Base-by-base conservation (phyloP, 2,797 vertebrate species). In the Spatula clypeata region DNA sequence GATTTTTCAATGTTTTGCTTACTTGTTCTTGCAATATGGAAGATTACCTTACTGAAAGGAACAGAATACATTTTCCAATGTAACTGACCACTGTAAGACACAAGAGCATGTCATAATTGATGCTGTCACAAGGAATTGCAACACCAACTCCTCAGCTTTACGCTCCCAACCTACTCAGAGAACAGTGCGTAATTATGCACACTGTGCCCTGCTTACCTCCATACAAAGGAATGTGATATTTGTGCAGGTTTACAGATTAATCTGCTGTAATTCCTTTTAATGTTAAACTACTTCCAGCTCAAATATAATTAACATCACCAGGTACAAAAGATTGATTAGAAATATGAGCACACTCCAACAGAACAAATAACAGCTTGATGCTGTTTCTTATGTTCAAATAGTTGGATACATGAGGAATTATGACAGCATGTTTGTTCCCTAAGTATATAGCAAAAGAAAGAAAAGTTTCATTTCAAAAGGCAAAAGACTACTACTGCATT, bases 221-320 rank as follows among this genome's bases (percentile, higher is more conserved):
- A n/a, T 81, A 91, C 49, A 80, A 93, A 94, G 72, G 94, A 95
- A 96, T 97, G 90, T 86, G 76, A 67, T 93, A 90, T 89, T 96
- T 94, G 58, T 70, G 91, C 90, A 94, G 93, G 87, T 97, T 97
- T 93, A 91, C 80, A 91, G 95, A 95, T 96, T 93, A 93, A 96
- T 79, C 60, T 93, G 83, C 93, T 84, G 91, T 91, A 93, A 93
- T 95, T 93, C 96, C 61, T 86, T 75, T 87, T 73, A 95, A 94
- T 53, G 79, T 91, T 92, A 97, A 96, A 95, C 85, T 88, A 66
- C 44, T 96, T 97, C 86, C 76, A 95, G 80, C 74, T 94, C 94
- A 93, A 91, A 81, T 91, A 74, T 93, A 86, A 95, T 97, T 96
- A 94, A 95, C 89, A 94, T 94, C 65, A 87, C 62, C 87, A 70